These are phyloP conservation scores for Pyxicephalus adspersus DNA, from an alignment of 2,113 vertebrate species.

Conservation along the genomic window DNA sequence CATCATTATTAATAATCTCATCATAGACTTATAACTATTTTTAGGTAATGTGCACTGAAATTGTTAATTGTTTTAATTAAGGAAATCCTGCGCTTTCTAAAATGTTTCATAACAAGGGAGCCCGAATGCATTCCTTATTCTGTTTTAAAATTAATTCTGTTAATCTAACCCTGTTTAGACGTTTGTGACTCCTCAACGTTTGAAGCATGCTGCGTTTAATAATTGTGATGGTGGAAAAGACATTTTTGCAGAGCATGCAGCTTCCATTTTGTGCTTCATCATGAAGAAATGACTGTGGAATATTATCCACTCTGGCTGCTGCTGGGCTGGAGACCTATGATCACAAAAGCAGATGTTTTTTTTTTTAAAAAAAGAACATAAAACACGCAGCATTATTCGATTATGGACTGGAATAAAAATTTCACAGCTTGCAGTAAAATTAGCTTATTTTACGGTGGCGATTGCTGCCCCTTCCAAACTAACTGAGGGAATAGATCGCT, in stretches of 20 bases:
- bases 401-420: neutral
- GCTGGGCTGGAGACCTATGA: neutral
- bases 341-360: neutral
- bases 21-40: constrained; percentile 41
- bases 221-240: neutral
- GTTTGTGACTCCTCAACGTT: neutral
- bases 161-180: constrained; percentile 10
- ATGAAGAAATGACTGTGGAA: neutral
- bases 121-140: neutral
- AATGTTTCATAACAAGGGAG: neutral
- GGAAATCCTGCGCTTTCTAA: constrained; percentile 14
- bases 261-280: constrained; percentile 8
- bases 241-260: neutral
- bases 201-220: constrained; percentile 39
- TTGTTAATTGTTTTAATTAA: constrained; percentile 52
- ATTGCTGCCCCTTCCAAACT: constrained; percentile 2
- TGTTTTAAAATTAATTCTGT: constrained; percentile 25
- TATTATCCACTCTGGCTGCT: neutral
- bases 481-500: constrained; percentile 18
- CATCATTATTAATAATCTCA: too few species aligned
- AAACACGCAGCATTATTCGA: neutral
- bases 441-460: constrained; percentile 8
- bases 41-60: constrained; percentile 40
- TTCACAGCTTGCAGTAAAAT: constrained; percentile 13
- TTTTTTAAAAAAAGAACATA: constrained; percentile 28